Conservation (phyloP, 2,113 vertebrate genomes). For the Eulemur rufifrons region DNA sequence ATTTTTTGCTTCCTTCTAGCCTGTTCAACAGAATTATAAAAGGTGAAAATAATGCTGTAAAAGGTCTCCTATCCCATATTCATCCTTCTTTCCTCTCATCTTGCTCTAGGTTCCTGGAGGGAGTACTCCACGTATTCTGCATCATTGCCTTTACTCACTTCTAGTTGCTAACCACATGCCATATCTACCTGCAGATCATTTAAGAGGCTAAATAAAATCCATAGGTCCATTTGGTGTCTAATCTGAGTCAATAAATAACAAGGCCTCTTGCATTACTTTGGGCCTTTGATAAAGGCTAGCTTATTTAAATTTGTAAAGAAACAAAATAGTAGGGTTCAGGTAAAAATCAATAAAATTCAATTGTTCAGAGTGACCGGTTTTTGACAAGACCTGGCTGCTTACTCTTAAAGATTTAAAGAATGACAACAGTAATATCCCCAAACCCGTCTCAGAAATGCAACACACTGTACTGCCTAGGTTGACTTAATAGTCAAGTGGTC, state of each 20-base stretch:
- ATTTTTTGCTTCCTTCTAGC: not conserved
- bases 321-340: not conserved
- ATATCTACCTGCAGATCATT: not conserved
- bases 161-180: not conserved
- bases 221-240: not conserved
- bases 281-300: not conserved
- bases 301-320: not conserved
- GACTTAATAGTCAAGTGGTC: not conserved
- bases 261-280: not conserved
- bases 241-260: not conserved
- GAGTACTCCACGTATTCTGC: not conserved
- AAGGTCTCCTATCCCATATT: not conserved
- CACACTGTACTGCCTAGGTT: not conserved
- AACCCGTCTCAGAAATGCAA: not conserved
- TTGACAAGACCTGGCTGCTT: not conserved
- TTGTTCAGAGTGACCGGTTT: not conserved
- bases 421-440: not conserved
- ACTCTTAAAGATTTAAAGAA: not conserved
- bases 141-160: not conserved
- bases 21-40: conserved; percentile 16
- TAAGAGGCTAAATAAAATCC: not conserved
- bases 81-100: not conserved
- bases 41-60: not conserved
- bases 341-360: not conserved
- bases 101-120: not conserved